Evolutionary conservation across 2,113 vertebrate species (phyloP), one percentile per base, ranked within the genome.

Genomic region (Sceloporus undulatus): DNA sequence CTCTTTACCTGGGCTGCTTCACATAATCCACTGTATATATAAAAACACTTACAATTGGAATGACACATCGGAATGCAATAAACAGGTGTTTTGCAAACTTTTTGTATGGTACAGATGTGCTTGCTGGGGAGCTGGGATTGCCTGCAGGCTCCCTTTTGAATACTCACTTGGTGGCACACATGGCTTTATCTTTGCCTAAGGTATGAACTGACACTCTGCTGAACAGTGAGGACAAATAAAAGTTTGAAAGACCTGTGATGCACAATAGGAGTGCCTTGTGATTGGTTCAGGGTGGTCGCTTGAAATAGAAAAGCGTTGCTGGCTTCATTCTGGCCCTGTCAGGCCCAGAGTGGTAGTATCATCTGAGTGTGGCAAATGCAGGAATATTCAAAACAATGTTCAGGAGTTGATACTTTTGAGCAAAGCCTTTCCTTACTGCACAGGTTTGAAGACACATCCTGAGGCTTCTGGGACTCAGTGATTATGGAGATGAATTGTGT

Each of bases 131-230:
- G 25, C 70, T 75, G 29, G 2, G 29, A 76, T 27, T 76, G 71
- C 27, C 40, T 16, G 8, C 21, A 56, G 34, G 21, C 34, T 71
- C 66, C 23, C 48, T 59, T n/a, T 29, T 9, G 38, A 85, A 16
- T 13, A 4, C 14, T 40, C 48, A 34, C 21, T 40, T 8, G 9
- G 19, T 16, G 29, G 38, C 25, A 65, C 16, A 74, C 52, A 68
- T 81, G 54, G 68, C 16, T 70, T 87, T 81, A 5, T 16, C 70
- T 42, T 34, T 74, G 79, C 70, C 40, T 74, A 82, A 75, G 81
- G 21, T 59, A 59, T 48, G 40, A 38, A 82, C 29, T 29, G 48
- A 10, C 71, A 29, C 29, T 82, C 56, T 48, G 56, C 73, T 68
- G 34, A 82, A 65, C 79, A 82, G 21, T n/a, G 29, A 74, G 7